Conservation (phyloP, 2,888 invertebrate genomes). For the Scotopteryx bipunctaria region DNA sequence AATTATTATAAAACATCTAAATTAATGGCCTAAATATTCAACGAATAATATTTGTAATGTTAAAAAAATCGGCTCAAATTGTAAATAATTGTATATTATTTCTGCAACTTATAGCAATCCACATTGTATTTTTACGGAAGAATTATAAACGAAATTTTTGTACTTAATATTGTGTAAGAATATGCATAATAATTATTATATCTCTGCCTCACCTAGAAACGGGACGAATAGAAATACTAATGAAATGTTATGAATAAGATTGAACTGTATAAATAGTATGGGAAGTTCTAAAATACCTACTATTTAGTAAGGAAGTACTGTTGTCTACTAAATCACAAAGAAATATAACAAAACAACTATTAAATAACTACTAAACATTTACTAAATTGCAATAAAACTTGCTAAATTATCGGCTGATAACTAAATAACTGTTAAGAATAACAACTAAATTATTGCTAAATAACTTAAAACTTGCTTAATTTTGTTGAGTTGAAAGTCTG, state of each 20-base stretch:
- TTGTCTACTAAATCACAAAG: constrained; percentile 47
- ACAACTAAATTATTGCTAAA: no score
- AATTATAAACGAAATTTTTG: neutral
- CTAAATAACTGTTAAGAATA: no score
- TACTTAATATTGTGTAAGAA: constrained; percentile 15
- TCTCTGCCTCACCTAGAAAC: constrained; percentile 55
- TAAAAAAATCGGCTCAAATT: neutral
- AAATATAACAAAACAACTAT: constrained; percentile 27
- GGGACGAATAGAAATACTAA: constrained; percentile 55
- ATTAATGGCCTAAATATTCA: neutral
- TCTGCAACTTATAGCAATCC: no score
- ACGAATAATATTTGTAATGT: neutral
- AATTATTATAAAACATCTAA: neutral
- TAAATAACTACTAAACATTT: no score
- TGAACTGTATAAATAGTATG: constrained; percentile 60
- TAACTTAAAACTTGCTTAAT: no score
- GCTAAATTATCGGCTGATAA: no score
- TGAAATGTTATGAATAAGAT: constrained; percentile 52
- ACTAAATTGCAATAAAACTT: no score
- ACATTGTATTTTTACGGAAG: no score
- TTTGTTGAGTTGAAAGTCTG: no score
- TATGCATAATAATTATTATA: constrained; percentile 11
- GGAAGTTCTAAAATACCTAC: constrained; percentile 39
- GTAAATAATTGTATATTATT: constrained; percentile 8
- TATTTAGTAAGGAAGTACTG: constrained; percentile 42